phyloP scores from a whole-genome alignment of 2,888 invertebrate species.

The Rotaria sp. region DNA sequence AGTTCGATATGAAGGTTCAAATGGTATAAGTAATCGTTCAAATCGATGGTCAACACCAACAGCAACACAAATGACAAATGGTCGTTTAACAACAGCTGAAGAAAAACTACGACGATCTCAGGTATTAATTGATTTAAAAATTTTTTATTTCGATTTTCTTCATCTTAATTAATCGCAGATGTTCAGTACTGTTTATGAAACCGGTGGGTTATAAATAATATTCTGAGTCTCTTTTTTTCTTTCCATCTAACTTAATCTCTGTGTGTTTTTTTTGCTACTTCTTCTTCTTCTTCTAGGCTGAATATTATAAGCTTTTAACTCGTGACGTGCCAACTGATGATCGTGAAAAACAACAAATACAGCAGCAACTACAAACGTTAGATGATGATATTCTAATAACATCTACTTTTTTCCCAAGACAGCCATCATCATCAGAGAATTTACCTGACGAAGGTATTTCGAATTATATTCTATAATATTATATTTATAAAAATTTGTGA shows the following conservation, averaged over 20 bases:
- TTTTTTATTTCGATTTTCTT: neutral
- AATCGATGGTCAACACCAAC: neutral
- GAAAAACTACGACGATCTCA: neutral
- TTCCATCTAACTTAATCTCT: neutral
- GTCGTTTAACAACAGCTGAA: neutral
- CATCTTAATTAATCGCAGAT: neutral
- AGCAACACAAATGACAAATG: neutral
- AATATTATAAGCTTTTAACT: neutral
- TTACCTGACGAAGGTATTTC: neutral
- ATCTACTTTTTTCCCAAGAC: neutral
- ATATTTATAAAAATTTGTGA: too few species aligned
- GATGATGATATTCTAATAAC: neutral
- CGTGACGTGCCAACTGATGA: neutral
- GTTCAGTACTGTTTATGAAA: too few species aligned
- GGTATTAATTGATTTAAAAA: neutral
- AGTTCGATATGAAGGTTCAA: neutral
- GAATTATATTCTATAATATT: neutral
- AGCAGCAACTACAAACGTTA: neutral
- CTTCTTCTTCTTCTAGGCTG: constrained; percentile 3
- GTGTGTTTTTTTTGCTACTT: neutral
- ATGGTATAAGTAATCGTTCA: neutral
- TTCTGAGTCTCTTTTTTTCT: neutral
- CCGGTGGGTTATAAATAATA: neutral
- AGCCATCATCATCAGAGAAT: neutral
- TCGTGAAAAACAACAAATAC: neutral